Conservation (phyloP, 1,140 invertebrate species). For the Tetragonula clypearis region DNA sequence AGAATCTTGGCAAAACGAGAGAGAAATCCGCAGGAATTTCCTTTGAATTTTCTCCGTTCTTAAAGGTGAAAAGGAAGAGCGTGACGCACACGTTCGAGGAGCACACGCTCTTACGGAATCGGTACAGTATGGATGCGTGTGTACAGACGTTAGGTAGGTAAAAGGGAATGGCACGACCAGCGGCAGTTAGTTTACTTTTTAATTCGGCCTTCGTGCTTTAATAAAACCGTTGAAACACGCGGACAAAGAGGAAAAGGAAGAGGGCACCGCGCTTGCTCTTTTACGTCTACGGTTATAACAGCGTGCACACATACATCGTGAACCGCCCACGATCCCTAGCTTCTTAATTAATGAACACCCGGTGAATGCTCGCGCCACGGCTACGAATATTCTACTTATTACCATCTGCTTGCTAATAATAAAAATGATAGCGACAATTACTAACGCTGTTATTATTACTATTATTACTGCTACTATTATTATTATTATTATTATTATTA, state of each 20-base stretch:
- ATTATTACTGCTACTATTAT: conserved; percentile 8
- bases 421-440: conserved; percentile 41
- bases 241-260: conserved; percentile 29
- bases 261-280: conserved; percentile 19
- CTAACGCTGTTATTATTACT: neutral
- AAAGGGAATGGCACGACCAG: conserved; percentile 31
- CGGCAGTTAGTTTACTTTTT: conserved; percentile 76
- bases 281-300: conserved; percentile 29
- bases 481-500: neutral
- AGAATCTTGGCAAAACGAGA: too few relatives aligned
- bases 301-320: conserved; percentile 29
- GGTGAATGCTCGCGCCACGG: conserved; percentile 52
- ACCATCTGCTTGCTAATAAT: conserved; percentile 38
- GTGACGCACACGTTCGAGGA: conserved; percentile 17
- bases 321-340: conserved; percentile 53
- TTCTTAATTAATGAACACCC: conserved; percentile 78
- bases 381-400: conserved; percentile 30
- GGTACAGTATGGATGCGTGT: neutral
- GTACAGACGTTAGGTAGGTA: neutral
- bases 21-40: neutral
- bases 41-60: neutral
- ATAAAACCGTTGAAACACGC: conserved; percentile 76
- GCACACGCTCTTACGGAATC: neutral
- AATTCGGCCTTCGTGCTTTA: conserved; percentile 76
- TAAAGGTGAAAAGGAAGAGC: neutral